Evolutionary conservation across 2,888 invertebrate species (phyloP), one percentile per base, ranked within the genome.

Genomic region (Brassicogethes aeneus): DNA sequence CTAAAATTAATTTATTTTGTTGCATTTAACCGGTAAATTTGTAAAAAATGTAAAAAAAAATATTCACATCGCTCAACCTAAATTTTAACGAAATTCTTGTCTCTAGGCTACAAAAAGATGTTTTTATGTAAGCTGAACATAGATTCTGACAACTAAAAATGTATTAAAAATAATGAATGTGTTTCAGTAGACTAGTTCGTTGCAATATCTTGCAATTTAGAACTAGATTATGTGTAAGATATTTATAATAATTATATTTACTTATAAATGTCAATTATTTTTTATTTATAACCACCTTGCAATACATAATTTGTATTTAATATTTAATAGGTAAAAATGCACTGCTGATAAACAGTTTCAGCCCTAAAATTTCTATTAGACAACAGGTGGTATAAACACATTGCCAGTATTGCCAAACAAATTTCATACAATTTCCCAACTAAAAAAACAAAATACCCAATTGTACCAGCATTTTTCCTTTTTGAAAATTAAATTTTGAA

Each of bases 191-290:
- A 51, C 62, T 65, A 65, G 65, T 67, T 65, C 64, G 58, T 54
- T 59, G 61, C 61, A 60, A 53, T 44, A 46, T 49, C 55, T 59
- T 65, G 63, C 63, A 56, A 56, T 54, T 51, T 66, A 66, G 66
- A 63, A 64, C 64, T 66, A 65, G 64, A 46, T 56, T 56, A 61
- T 68, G 67, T 69, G 69, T 69, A 69, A 68, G 66, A 69, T 69
- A 69, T 69, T 69, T 69, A 68, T 68, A 67, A 50, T 64, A 66
- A 67, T 64, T 68, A 69, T 69, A 69, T 68, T 68, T 68, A 67
- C 66, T 67, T 68, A 67, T 67, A 65, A 66, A 65, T 67, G 65
- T 65, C 55, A 14, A 7, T 30, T 37, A 31, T 32, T 32, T n/a
- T n/a, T 40, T 44, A 34, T 46, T 46, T 40, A 37, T 23, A 29